These are phyloP conservation scores for Stylophora pistillata DNA, from an alignment of 64 coral and sea anemone genomes.

Conservation along the genomic window DNA sequence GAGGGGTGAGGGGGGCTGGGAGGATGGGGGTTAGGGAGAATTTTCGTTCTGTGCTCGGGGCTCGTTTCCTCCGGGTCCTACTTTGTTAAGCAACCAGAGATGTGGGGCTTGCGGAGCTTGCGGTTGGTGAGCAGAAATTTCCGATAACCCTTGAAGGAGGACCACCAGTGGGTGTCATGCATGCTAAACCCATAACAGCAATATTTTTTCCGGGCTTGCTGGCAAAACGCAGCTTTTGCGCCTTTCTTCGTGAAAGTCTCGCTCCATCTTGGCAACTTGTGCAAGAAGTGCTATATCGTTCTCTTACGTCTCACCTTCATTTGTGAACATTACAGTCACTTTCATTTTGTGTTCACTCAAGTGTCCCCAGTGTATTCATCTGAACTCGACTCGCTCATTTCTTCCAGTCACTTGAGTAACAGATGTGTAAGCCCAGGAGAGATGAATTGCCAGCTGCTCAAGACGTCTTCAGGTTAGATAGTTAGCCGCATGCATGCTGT, in stretches of 20 bases:
- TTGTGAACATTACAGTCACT: slow-evolving; percentile 12
- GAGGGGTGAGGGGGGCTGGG: too few species aligned
- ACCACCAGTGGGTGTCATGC: not conserved
- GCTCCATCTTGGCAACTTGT: not conserved
- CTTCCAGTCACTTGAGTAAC: slow-evolving; percentile 57
- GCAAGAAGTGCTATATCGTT: not conserved
- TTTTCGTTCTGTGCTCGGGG: too few species aligned
- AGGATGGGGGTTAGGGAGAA: too few species aligned
- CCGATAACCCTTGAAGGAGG: not conserved
- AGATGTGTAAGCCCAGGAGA: slow-evolving; percentile 78
- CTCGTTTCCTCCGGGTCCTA: too few species aligned
- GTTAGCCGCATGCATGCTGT: not conserved
- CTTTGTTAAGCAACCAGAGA: too few species aligned
- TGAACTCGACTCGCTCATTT: slow-evolving; percentile 9
- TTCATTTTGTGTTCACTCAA: not conserved
- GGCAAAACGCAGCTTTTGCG: too few species aligned
- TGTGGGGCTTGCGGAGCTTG: too few species aligned
- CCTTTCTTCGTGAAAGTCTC: not conserved
- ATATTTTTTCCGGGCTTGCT: too few species aligned
- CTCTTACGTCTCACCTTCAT: not conserved
- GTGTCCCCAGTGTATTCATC: not conserved
- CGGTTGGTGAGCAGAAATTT: too few species aligned
- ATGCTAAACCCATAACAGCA: not conserved
- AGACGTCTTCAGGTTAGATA: slow-evolving; percentile 71
- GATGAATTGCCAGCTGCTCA: slow-evolving; percentile 77